Evolutionary conservation across 2,797 vertebrate species (phyloP).

Genomic region (Vultur gryphus): DNA sequence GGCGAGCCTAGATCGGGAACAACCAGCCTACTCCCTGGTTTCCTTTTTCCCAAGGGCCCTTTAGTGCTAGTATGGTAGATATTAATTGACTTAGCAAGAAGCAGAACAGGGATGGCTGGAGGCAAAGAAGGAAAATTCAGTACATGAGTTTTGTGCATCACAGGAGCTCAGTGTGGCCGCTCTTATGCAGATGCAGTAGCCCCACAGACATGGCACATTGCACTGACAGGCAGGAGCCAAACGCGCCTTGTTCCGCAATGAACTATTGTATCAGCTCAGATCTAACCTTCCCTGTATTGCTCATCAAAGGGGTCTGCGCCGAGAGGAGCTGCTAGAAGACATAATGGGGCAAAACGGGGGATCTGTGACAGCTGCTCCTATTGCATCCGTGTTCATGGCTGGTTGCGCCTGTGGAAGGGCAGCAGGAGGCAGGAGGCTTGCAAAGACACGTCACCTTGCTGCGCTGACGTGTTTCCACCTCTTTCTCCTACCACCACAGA

Average conservation of each 20-base stretch:
- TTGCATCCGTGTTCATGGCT: accelerated
- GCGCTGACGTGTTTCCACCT: not conserved
- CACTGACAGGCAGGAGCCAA: not conserved
- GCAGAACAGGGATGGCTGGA: slow-evolving; percentile 14
- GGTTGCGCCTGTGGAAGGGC: not conserved
- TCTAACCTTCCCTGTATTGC: not conserved
- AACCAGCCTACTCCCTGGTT: slow-evolving; percentile 14
- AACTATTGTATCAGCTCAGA: not conserved
- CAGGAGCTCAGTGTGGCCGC: not conserved
- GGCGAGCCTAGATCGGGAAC: not conserved
- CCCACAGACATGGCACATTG: accelerated
- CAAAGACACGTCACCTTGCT: not conserved
- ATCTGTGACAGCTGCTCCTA: not conserved
- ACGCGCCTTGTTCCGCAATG: not conserved
- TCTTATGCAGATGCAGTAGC: not conserved
- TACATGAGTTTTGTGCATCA: not conserved
- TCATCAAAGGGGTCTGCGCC: not conserved
- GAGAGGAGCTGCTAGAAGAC: not conserved
- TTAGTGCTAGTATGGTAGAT: not conserved
- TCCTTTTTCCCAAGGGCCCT: slow-evolving; percentile 15
- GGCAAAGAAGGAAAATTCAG: not conserved
- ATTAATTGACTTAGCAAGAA: slow-evolving; percentile 11
- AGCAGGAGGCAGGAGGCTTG: not conserved
- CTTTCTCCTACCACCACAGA: not conserved
- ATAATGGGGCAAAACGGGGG: accelerated